A percentile compares a stretch with the other conserved stretches of the same genome.
These are phyloP conservation scores for Pheosia tremula DNA, from an alignment of 2,888 invertebrate species.

Conservation along the genomic window DNA sequence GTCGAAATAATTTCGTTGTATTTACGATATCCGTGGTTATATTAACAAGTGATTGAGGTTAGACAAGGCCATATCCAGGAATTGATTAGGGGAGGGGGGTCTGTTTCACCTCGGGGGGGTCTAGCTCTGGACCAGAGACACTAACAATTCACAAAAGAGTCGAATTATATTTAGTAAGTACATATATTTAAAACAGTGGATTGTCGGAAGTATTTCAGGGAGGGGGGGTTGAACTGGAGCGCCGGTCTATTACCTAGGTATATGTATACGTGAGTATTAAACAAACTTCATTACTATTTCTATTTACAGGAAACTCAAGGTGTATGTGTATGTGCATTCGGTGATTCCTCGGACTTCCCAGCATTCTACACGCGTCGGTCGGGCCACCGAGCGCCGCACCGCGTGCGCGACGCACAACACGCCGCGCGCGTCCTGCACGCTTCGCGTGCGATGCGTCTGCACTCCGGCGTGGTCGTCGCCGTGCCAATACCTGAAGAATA, in stretches of 20 bases:
- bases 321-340: constrained; percentile 93
- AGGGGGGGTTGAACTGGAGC: no score
- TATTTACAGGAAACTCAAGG: constrained; percentile 94
- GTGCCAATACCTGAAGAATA: constrained; percentile 93
- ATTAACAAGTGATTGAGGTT: not conserved
- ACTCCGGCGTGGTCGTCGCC: constrained; percentile 93
- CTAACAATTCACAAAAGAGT: no score
- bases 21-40: not conserved
- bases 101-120: no score
- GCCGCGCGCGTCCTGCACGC: constrained; percentile 90
- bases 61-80: no score
- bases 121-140: no score
- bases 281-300: not conserved
- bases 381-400: constrained; percentile 89
- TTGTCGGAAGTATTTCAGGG: no score
- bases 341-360: constrained; percentile 91
- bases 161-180: no score
- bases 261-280: no score
- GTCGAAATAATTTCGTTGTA: not conserved
- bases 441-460: constrained; percentile 80
- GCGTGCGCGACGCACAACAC: constrained; percentile 84
- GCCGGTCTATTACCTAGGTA: no score
- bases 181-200: no score
- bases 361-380: constrained; percentile 96
- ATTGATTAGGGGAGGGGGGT: no score